Evolutionary conservation across 2,797 vertebrate species (phyloP), one percentile per base, ranked within the genome.

Genomic region (Babyrousa celebensis): DNA sequence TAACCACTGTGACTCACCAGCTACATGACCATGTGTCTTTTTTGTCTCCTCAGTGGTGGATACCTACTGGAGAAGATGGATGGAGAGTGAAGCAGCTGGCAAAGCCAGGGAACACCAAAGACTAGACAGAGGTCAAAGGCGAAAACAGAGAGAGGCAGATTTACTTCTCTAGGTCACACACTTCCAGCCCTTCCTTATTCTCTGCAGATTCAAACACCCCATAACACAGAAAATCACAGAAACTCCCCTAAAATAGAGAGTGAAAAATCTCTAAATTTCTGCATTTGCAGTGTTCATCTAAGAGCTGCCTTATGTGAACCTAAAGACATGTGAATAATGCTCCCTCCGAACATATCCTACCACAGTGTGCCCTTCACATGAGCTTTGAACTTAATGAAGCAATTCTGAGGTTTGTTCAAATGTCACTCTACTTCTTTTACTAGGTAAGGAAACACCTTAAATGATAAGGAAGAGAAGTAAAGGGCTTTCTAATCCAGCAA

Each of bases 291-390:
- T 56, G 11, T 72, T 91, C 21, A n/a, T 72, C 18, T 87, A 62
- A 60, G 88, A 85, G 6, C 4, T 67, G 6, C 29, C 72, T 89
- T 68, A 67, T n/a, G 68, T 70, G 70, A 52, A 68, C 21, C 78
- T 29, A 68, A 79, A 82, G 65, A 23, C 74, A 16, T 14, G 2
- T 62, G 86, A 85, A 80, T 11, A 77, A 58, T 23, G 21, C 23
- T 36, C 4, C 16, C 20, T 63, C 27, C 14, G 48, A n/a, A n/a
- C 12, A 79, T 29, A 27, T 6, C 17, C 60, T 63, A 67, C 54
- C 32, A 40, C 6, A 71, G 27, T 29, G 32, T n/a, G 23, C 85
- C 85, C 83, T 91, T 63, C 54, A 95, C 91, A 96, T 14, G 40
- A 6, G 52, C 62, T 91, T 63, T 77, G 40, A 96, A 80, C 12